Evolutionary conservation across 2,113 vertebrate genomes (phyloP), one percentile per base, ranked within the genome.

Genomic region (Bubo blakistoni): DNA sequence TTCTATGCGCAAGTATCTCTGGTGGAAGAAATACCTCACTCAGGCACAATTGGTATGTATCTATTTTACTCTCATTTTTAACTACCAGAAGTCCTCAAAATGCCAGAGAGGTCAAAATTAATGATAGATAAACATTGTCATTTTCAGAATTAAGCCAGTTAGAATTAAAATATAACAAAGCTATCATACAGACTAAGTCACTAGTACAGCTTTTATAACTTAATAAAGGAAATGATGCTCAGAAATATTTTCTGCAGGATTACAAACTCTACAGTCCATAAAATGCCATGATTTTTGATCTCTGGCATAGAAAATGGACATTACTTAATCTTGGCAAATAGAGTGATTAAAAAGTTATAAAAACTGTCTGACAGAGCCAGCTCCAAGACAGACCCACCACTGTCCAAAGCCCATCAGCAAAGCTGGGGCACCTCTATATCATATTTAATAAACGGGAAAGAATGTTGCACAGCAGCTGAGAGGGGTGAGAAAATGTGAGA

Each of bases 1-100:
- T 13, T 98, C 98, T 5, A 98, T 99, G 98, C 98, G 97, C 82
- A 98, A 97, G 86, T 99, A 99, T 76, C 98, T 99, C 15, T 99
- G 99, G 99, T 99, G 99, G 99, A 99, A 99, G 97, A 99, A 98
- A 81, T 99, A 99, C 66, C 99, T 99, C 95, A 99, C 99, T 13
- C 99, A 99, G 95, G 99, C 98, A 58, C 99, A 99, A 61, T 76
- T 99, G 98, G 99, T 99, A 97, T 4, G 91, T 94, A 18, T 6
- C 7, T 11, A 1, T 46, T 65, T 67, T 38, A 70, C 38, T 94
- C 3, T 93, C 16, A 14, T 25, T 79, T 91, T 66, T 57, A 86
- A 55, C 3, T 3, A 16, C 13, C 14, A 83, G 55, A 83, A 79
- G 36, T 49, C 44, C 54, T 79, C 34, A 32, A 80, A 77, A 62